Percentiles rank a stretch among this genome's conserved stretches.
phyloP scores from a whole-genome alignment of 1,140 invertebrate genomes.

The Pachyrhynchus sulphureomaculatus region DNA sequence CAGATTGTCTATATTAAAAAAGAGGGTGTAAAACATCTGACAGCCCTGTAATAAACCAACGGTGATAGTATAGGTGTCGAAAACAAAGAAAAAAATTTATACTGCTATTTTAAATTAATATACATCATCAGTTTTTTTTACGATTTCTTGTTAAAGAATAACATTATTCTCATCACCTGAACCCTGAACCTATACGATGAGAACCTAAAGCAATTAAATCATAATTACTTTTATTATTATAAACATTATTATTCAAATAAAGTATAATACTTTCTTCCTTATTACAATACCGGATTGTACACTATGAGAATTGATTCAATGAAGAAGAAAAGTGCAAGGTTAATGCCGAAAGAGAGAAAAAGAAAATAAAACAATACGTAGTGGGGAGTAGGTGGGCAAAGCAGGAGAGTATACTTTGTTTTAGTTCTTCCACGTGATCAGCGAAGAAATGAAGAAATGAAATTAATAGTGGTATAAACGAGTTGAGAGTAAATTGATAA shows the following conservation, averaged over 20 bases:
- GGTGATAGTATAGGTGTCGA: too few relatives aligned
- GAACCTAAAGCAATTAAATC: background rate
- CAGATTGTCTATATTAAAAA: too few relatives aligned
- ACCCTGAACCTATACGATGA: background rate
- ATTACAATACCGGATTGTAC: background rate
- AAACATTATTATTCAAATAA: constrained; percentile 13
- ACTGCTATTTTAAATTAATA: too few relatives aligned
- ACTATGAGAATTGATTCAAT: constrained; percentile 14
- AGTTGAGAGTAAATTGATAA: too few relatives aligned
- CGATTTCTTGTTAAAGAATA: too few relatives aligned
- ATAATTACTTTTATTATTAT: background rate
- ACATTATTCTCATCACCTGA: too few relatives aligned
- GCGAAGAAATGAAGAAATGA: too few relatives aligned
- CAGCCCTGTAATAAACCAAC: too few relatives aligned
- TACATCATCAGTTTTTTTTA: too few relatives aligned
- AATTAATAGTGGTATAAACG: too few relatives aligned
- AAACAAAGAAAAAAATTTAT: too few relatives aligned
- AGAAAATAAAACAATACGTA: background rate
- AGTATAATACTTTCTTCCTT: constrained; percentile 15
- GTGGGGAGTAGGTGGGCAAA: background rate
- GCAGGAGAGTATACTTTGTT: constrained; percentile 13
- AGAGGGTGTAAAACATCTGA: too few relatives aligned
- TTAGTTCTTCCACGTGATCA: constrained; percentile 20
- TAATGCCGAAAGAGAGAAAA: background rate
- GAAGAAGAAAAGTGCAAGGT: background rate